A percentile compares a stretch with the other conserved stretches of the same genome.
Conservation (phyloP, 1,140 invertebrate genomes). For the Ceratitis capitata region DNA sequence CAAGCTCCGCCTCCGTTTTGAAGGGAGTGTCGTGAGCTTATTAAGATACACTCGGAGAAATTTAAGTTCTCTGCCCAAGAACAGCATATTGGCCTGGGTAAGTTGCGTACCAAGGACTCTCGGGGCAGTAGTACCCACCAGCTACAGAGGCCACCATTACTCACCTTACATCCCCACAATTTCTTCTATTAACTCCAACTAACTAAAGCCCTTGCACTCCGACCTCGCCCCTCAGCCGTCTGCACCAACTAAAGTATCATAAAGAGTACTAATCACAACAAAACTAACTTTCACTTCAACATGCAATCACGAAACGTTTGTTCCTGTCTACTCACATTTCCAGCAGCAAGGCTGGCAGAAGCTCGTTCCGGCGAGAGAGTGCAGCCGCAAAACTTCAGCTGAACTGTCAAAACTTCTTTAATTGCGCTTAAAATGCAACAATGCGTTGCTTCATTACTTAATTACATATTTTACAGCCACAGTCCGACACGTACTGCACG, state of each 20-base stretch:
- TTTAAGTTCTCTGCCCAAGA: too few species aligned
- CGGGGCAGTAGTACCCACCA: too few species aligned
- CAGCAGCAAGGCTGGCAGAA: neutral
- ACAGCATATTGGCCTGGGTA: too few species aligned
- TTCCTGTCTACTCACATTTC: neutral
- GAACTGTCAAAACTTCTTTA: slow-evolving; percentile 30
- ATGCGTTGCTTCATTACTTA: slow-evolving; percentile 27
- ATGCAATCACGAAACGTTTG: neutral
- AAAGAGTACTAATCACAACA: neutral
- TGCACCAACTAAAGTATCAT: neutral
- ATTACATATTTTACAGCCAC: slow-evolving; percentile 32
- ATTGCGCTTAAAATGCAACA: slow-evolving; percentile 29
- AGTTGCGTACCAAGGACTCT: too few species aligned
- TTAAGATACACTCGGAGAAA: too few species aligned
- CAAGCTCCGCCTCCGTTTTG: too few species aligned
- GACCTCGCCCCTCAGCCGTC: neutral
- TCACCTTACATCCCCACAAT: neutral
- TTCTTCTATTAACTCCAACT: neutral
- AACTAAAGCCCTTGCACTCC: neutral
- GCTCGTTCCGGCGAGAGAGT: too few species aligned
- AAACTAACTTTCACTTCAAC: neutral
- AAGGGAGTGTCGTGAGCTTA: too few species aligned
- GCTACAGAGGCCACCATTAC: too few species aligned
- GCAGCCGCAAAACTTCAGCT: slow-evolving; percentile 28
- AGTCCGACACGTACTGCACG: slow-evolving; percentile 9